Base-by-base conservation (phyloP, 2,888 invertebrate genomes). In the Aporophyla lueneburgensis region DNA sequence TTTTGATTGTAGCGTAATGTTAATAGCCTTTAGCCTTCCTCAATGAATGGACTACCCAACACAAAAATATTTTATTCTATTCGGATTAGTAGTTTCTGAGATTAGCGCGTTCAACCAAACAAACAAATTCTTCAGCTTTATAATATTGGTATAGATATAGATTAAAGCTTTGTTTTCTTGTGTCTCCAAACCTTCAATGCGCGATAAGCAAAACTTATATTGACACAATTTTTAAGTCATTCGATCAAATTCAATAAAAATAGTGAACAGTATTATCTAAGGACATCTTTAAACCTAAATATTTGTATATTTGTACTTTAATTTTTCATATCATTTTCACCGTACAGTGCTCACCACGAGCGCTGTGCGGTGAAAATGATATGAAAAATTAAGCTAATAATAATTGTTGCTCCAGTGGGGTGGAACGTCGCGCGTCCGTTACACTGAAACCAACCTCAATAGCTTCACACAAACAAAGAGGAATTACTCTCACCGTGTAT, bases 401-500 rank as follows among this genome's bases (percentile, higher is more conserved):
- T 53, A 19, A 10, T n/a, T n/a, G 54, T 54, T 54, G 54, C n/a
- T n/a, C 12, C n/a, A n/a, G 19, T 27, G 49, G 27, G 14, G 16
- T 10, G 58, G 49, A 12, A 1, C 54, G 33, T 6, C 12, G n/a
- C 62, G 33, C 40, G 6, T 19, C 27, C 40, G 14, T 24, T 59
- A 59, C 70, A 19, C 54, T 69, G 46, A 46, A 53, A 54, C 43
- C 14, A 56, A 49, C 21, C 21, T 40, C n/a, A 62, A 40, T 51
- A 19, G 16, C 63, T 53, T 49, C 12, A 33, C 59, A 61, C 65
- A 54, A 43, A 58, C 56, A 71, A 63, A 75, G 49, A 40, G 56
- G 21, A 51, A n/a, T 51, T 65, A 65, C 58, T n/a, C 14, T 10
- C 21, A 27, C n/a, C 53, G n/a, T 54, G 7, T 24, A 5, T 70